Percentiles rank a stretch among this genome's conserved stretches.
Evolutionary conservation across 2,797 vertebrate genomes (phyloP).

Genomic region (Dendrocincla tyrannina): DNA sequence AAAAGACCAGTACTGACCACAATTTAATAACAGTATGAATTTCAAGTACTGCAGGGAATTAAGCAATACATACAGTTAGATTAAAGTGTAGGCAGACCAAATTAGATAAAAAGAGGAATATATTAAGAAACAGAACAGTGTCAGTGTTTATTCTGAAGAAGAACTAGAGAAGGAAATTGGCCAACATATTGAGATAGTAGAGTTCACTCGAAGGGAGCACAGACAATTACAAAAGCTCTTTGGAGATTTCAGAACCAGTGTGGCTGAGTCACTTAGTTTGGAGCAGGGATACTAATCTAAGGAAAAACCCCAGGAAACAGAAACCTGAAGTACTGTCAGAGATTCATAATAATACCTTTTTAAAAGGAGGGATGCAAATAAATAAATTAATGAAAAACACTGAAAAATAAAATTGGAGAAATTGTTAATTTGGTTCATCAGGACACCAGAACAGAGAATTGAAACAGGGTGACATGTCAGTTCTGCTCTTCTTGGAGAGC

Average conservation of each 20-base stretch:
- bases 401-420: neutral
- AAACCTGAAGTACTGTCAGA: neutral
- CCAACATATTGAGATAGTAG: neutral
- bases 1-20: slow-evolving; percentile 56
- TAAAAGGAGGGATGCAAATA: neutral
- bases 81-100: slow-evolving; percentile 47
- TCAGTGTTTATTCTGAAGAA: slow-evolving; percentile 51
- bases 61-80: slow-evolving; percentile 32
- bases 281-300: neutral
- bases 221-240: neutral
- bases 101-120: slow-evolving; percentile 62
- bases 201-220: neutral
- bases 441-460: neutral
- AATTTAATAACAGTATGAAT: slow-evolving; percentile 49
- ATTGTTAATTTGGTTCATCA: neutral
- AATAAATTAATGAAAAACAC: neutral
- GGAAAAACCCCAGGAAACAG: neutral
- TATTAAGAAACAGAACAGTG: slow-evolving; percentile 45
- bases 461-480: neutral
- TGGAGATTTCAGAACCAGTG: neutral
- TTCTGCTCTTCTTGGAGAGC: neutral
- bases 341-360: neutral
- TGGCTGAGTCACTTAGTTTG: slow-evolving; percentile 3
- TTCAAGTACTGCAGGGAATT: slow-evolving; percentile 62
- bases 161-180: slow-evolving; percentile 27